Conservation (phyloP, 2,797 vertebrate species). For the Tapera naevia region DNA sequence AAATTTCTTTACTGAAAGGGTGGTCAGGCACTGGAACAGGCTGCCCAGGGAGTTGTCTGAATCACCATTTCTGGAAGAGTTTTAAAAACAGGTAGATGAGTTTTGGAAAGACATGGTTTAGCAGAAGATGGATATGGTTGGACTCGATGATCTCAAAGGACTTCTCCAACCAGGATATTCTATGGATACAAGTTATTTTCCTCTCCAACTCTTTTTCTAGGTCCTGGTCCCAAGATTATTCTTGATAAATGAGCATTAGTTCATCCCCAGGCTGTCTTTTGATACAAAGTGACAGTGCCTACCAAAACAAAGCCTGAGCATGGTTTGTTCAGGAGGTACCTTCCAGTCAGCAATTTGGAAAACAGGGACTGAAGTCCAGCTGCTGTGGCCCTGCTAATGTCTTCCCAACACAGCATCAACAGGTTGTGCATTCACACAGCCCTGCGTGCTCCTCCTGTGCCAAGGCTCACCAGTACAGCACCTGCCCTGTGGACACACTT, state of each 20-base stretch:
- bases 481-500: accelerated
- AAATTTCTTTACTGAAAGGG: no score
- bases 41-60: no score
- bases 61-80: no score
- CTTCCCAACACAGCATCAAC: accelerated
- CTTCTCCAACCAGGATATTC: no score
- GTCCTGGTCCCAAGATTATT: background rate
- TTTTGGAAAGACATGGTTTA: no score
- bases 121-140: no score
- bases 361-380: background rate
- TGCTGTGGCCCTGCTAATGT: background rate
- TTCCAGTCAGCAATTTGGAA: background rate
- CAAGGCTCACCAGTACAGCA: background rate
- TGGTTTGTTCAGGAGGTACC: background rate
- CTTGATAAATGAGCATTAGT: background rate
- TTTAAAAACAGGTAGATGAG: no score
- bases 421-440: accelerated
- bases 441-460: background rate
- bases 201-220: background rate
- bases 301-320: background rate
- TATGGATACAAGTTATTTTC: background rate
- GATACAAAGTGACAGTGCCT: background rate
- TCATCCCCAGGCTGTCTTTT: background rate
- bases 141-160: no score
- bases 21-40: no score